Evolutionary conservation across 2,113 vertebrate genomes (phyloP), one percentile per base, ranked within the genome.

Genomic region (Ellobius talpinus): DNA sequence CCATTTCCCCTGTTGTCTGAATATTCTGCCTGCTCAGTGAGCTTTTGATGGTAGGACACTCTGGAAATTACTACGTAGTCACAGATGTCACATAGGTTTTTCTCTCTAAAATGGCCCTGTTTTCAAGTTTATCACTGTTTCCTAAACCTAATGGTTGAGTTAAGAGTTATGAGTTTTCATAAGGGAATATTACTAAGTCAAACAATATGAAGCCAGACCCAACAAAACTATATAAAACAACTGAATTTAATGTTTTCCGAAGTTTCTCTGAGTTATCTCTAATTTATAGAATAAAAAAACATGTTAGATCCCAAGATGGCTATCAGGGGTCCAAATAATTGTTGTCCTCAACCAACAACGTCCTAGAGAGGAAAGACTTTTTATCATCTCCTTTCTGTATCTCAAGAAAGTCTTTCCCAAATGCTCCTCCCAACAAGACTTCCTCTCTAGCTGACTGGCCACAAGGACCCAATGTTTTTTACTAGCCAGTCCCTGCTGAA

Each of bases 21-120:
- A 93, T 74, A 95, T 92, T 23, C 89, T 93, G 12, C 74, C 39
- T 2, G 39, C 21, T 55, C 61, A 45, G 24, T 92, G 61, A 92
- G n/a, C 93, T 72, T 50, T 42, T 96, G 63, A 47, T 81, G 36
- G n/a, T 45, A 93, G 65, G 31, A 84, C 39, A 74, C 31, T 96
- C 79, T 87, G 45, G 79, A 95, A 92, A 96, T 81, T 47, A 87
- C 70, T 76, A 17, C 31, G 17, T 78, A 89, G 73, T 94, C 89
- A 91, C 87, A 91, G 29, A 50, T 55, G 33, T 87, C 90, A 70
- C 58, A 76, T 33, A 72, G 85, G 42, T 5, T 5, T 5, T 94
- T 82, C 12, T 86, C 87, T 93, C 24, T 90, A 85, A 94, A 92
- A 88, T 61, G 52, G 29, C 70, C 79, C 47, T 58, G 58, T 21